These are phyloP conservation scores for Noctua janthina DNA, from an alignment of 2,888 invertebrate species.

Conservation along the genomic window DNA sequence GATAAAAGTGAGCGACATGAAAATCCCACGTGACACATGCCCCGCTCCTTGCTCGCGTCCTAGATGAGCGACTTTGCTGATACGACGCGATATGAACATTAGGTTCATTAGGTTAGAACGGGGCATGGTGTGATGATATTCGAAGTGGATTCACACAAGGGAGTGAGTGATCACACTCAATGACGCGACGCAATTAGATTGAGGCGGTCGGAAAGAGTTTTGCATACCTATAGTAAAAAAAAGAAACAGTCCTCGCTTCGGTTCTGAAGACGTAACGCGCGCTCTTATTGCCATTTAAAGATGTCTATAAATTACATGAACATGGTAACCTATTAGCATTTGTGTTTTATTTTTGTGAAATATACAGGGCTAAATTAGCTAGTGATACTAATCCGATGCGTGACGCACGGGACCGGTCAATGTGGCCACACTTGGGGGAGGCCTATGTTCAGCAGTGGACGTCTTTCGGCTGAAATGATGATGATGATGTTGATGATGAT, in stretches of 20 bases:
- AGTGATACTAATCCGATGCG: background rate
- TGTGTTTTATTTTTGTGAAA: background rate
- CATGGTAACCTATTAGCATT: too few relatives aligned
- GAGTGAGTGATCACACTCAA: background rate
- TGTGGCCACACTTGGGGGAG: too few relatives aligned
- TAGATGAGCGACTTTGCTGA: conserved; percentile 17
- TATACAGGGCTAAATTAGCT: background rate
- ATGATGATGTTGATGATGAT: too few relatives aligned
- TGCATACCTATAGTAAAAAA: background rate
- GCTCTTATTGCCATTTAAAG: background rate
- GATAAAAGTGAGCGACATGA: conserved; percentile 53
- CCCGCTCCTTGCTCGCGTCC: conserved; percentile 26
- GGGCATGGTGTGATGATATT: background rate
- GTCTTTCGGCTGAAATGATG: too few relatives aligned
- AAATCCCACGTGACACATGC: conserved; percentile 44
- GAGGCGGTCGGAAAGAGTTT: background rate
- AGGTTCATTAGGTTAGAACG: background rate
- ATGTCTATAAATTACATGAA: too few relatives aligned
- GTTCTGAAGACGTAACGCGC: background rate
- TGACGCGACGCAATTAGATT: background rate
- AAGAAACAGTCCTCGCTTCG: background rate
- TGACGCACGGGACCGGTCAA: too few relatives aligned
- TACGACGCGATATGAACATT: background rate
- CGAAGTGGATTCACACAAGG: background rate
- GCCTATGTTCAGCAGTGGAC: too few relatives aligned